Percentiles rank a stretch among this genome's conserved stretches.
Conservation (phyloP, 2,113 vertebrate species). For the Percopsis transmontana region DNA sequence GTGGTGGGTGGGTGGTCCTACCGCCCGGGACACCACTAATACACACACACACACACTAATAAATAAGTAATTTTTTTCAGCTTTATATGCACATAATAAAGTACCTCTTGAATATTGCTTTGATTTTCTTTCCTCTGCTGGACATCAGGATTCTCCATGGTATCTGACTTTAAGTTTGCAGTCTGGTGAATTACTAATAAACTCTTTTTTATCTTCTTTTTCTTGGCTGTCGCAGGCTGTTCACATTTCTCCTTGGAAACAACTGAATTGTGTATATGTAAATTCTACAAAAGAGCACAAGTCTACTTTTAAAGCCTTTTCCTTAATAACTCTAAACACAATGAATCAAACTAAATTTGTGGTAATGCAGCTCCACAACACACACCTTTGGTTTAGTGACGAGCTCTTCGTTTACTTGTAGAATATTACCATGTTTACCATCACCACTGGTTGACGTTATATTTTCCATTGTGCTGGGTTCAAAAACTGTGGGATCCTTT, state of each 20-base stretch:
- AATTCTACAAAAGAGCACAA: conserved; percentile 46
- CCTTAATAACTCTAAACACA: not conserved
- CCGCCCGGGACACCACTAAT: no score
- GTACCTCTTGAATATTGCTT: conserved; percentile 33
- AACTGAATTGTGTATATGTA: conserved; percentile 62
- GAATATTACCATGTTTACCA: conserved; percentile 29
- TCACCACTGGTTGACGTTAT: not conserved
- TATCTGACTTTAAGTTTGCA: conserved; percentile 9
- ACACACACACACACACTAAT: not conserved
- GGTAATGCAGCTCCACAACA: not conserved
- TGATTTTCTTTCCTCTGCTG: conserved; percentile 28
- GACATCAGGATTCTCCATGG: conserved; percentile 13
- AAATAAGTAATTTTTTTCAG: not conserved
- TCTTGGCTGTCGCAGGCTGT: conserved; percentile 38
- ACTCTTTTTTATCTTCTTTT: conserved; percentile 40
- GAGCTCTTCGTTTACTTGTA: conserved; percentile 11
- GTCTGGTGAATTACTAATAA: not conserved
- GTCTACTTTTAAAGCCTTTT: no score
- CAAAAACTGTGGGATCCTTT: conserved; percentile 14
- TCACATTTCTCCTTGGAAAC: conserved; percentile 44
- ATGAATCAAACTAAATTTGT: not conserved
- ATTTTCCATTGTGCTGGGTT: not conserved
- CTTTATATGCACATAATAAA: not conserved
- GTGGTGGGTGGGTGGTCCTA: no score
- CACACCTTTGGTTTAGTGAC: conserved; percentile 57